phyloP scores from a whole-genome alignment of 2,888 invertebrate species.

The Tetragonula carbonaria region DNA sequence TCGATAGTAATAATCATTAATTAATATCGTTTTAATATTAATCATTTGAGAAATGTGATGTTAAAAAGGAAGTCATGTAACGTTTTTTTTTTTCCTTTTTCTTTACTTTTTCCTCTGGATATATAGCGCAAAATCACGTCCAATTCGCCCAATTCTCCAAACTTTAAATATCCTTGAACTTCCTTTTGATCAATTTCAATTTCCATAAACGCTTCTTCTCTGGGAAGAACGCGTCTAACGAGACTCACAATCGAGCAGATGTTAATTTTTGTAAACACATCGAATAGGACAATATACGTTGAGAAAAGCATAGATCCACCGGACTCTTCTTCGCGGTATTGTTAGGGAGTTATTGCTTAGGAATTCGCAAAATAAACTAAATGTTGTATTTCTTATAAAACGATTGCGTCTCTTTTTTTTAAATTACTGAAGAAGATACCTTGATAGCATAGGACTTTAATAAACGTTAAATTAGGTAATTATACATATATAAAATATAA shows the following conservation, averaged over 20 bases:
- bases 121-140: constrained; percentile 39
- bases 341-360: constrained; percentile 83
- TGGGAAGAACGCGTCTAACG: constrained; percentile 77
- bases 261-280: constrained; percentile 71
- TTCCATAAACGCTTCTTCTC: constrained; percentile 27
- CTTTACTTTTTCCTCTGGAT: constrained; percentile 33
- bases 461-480: constrained; percentile 16
- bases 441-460: constrained; percentile 20
- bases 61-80: constrained; percentile 65
- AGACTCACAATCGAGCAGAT: constrained; percentile 79
- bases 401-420: constrained; percentile 54
- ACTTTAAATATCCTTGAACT: constrained; percentile 33
- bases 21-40: constrained; percentile 83
- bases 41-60: constrained; percentile 83
- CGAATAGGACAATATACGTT: constrained; percentile 68
- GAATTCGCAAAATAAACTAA: constrained; percentile 82
- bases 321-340: constrained; percentile 78
- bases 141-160: constrained; percentile 12
- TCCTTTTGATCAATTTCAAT: constrained; percentile 27
- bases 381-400: constrained; percentile 82
- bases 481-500: constrained; percentile 21
- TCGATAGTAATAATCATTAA: constrained; percentile 81
- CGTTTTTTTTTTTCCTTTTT: constrained; percentile 37
- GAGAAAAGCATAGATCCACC: constrained; percentile 67
- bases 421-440: constrained; percentile 41